Evolutionary conservation across 1,140 invertebrate genomes (phyloP).

Genomic region (Thrips palmi): DNA sequence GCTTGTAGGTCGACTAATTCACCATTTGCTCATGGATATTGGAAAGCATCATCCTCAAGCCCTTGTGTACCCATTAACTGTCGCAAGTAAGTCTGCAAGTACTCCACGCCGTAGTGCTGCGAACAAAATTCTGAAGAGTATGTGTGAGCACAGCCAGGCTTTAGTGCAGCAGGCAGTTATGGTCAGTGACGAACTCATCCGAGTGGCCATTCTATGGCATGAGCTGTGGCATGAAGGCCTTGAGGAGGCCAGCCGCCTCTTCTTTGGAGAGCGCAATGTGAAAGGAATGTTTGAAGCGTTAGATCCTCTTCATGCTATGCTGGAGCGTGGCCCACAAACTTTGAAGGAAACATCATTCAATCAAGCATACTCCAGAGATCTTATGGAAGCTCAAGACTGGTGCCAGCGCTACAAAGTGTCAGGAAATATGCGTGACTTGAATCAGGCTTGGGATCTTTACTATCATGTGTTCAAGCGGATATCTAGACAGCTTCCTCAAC

Average conservation of each 20-base stretch:
- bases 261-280: constrained; percentile 89
- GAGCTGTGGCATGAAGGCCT: constrained; percentile 98
- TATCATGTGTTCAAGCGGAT: constrained; percentile 95
- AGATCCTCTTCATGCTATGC: constrained; percentile 85
- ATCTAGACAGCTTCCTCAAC: constrained; percentile 77
- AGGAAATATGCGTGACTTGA: constrained; percentile 74
- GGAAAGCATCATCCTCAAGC: constrained; percentile 81
- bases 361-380: constrained; percentile 85
- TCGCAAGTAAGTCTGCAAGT: constrained; percentile 89
- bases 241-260: constrained; percentile 91
- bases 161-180: constrained; percentile 86
- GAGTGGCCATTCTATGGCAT: constrained; percentile 98
- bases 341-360: constrained; percentile 94
- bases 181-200: constrained; percentile 92
- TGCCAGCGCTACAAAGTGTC: constrained; percentile 74
- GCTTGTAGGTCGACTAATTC: constrained; percentile 75
- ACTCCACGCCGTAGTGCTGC: constrained; percentile 73
- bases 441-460: constrained; percentile 97
- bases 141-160: constrained; percentile 82
- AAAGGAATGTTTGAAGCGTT: constrained; percentile 91
- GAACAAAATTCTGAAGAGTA: constrained; percentile 85
- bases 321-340: constrained; percentile 86
- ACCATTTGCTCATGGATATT: constrained; percentile 86
- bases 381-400: constrained; percentile 87
- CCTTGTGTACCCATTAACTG: constrained; percentile 90